Evolutionary conservation across 2,113 vertebrate species (phyloP).

Genomic region (Rhegmatorhina hoffmannsi): DNA sequence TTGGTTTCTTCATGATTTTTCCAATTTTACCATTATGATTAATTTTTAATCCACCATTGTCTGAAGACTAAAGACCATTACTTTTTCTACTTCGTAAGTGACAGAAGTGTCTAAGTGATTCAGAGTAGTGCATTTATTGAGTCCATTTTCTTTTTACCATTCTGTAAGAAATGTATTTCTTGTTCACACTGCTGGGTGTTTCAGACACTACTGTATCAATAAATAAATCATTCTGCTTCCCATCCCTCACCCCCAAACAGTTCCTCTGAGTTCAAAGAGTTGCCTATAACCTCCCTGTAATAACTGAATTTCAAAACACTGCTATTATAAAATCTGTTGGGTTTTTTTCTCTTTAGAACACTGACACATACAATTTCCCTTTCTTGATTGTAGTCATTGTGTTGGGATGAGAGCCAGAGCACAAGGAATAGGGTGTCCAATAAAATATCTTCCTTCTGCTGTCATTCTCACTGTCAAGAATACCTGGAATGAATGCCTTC

Average conservation of each 20-base stretch:
- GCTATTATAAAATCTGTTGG: conserved; percentile 11
- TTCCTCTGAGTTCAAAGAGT: background rate
- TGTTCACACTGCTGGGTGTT: background rate
- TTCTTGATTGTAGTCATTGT: conserved; percentile 34
- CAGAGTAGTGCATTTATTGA: background rate
- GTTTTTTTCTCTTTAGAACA: conserved; percentile 46
- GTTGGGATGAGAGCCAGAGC: background rate
- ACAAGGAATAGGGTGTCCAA: conserved; percentile 22
- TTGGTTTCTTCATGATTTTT: conserved; percentile 16
- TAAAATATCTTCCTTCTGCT: conserved; percentile 32
- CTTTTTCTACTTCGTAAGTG: background rate
- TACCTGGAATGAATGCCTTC: background rate
- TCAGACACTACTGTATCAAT: background rate
- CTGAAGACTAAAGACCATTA: background rate
- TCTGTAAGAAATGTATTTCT: background rate
- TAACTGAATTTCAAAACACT: conserved; percentile 30
- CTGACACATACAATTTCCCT: conserved; percentile 34
- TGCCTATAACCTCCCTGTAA: background rate
- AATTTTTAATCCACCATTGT: conserved; percentile 20
- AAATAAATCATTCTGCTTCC: background rate
- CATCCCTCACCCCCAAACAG: fast-evolving
- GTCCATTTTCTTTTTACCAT: background rate
- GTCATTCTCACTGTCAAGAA: conserved; percentile 31
- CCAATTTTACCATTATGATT: background rate
- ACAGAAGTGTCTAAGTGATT: background rate